phyloP scores from a whole-genome alignment of 2,888 invertebrate species.

The Serripes groenlandicus region DNA sequence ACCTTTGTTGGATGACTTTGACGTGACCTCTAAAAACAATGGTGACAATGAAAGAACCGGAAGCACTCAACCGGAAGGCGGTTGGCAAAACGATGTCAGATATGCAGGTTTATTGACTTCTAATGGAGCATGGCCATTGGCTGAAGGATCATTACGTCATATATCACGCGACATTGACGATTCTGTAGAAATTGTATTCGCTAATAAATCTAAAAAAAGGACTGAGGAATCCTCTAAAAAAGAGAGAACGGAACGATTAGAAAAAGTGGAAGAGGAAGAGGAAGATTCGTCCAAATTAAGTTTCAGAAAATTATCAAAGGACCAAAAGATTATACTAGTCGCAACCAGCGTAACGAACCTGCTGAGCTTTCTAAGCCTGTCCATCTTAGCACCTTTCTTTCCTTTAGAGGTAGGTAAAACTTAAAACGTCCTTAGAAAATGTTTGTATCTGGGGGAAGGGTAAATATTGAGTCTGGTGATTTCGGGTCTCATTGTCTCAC shows the following conservation, averaged over 20 bases:
- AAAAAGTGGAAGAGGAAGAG: not conserved
- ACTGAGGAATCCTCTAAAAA: not conserved
- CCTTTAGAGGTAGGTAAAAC: slow-evolving; percentile 56
- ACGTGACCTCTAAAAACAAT: not conserved
- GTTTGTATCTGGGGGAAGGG: too few species aligned
- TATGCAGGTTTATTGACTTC: not conserved
- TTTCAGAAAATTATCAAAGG: slow-evolving; percentile 43
- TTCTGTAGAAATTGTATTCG: too few species aligned
- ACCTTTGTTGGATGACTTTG: not conserved
- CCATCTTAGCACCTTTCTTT: slow-evolving; percentile 64
- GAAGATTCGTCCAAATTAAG: slow-evolving; percentile 39
- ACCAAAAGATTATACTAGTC: slow-evolving; percentile 43
- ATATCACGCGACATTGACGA: not conserved
- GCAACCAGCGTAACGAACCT: slow-evolving; percentile 50
- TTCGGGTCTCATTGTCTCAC: too few species aligned
- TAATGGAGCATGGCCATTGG: slow-evolving; percentile 20
- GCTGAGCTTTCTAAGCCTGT: slow-evolving; percentile 58
- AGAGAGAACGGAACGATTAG: too few species aligned
- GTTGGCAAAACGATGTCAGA: not conserved
- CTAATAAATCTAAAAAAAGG: not conserved
- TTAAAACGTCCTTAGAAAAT: too few species aligned
- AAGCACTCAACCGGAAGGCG: not conserved
- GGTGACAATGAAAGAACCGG: not conserved
- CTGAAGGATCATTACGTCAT: slow-evolving; percentile 7
- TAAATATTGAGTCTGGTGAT: too few species aligned